Evolutionary conservation across 2,888 invertebrate species (phyloP), one percentile per base, ranked within the genome.

Genomic region (Stictocephala bisonia): DNA sequence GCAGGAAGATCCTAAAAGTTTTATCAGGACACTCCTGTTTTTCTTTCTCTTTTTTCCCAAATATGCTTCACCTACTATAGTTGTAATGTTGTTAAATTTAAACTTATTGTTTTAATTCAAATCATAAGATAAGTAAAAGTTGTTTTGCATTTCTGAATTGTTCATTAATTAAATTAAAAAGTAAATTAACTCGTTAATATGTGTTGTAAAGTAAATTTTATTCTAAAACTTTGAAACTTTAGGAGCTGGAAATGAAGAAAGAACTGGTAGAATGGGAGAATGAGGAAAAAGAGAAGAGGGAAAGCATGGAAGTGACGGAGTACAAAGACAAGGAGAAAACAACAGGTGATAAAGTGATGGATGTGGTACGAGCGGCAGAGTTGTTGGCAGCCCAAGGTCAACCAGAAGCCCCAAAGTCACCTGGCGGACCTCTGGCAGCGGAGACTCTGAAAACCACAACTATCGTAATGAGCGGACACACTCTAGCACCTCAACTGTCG

Each of bases 401-500:
- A 15, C 60, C 64, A 6, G 84, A 85, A 50, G 88, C 87, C 68
- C 94, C 94, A 26, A 93, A 91, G 80, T 94, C 94, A 71, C 94
- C 94, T 0, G 87, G 87, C 67, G 88, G 88, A 74, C 86, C 88
- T 24, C 84, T 85, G 41, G 72, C 78, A 13, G 85, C 85, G 77
- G 89, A 89, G 82, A 88, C 88, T 80, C 86, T 89, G 78, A 96
- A 96, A 87, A 96, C 95, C 73, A 96, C 96, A 77, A 96, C 95
- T 11, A 93, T 96, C 80, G 95, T 96, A 72, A 95, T 96, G 94
- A 95, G 94, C 84, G 95, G 95, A 84, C 96, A 96, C 84, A 95
- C 95, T 72, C 86, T 94, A 80, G 94, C 93, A 81, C 70, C 70
- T 41, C 56, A 53, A 41, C 56, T 41, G 41, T 58, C 70, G 58